A percentile compares a stretch with the other conserved stretches of the same genome.
phyloP scores from a whole-genome alignment of 2,888 invertebrate species.

The Tuta absoluta region DNA sequence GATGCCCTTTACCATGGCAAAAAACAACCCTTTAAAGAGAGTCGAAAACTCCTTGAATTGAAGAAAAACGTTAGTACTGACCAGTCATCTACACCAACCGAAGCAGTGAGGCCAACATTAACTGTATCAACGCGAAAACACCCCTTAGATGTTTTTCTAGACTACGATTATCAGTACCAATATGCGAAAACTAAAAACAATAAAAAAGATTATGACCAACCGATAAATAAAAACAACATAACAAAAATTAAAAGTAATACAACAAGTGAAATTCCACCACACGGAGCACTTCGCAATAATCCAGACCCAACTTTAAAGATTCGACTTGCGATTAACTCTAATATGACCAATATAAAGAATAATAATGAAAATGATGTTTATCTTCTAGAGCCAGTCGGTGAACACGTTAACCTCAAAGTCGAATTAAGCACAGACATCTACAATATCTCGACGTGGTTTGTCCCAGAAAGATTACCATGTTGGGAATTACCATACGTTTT shows the following conservation, averaged over 20 bases:
- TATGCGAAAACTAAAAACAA: not conserved
- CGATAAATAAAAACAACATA: not conserved
- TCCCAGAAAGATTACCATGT: conserved; percentile 63
- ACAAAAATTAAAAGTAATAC: too few species aligned
- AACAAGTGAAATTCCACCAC: not conserved
- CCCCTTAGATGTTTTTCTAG: conserved; percentile 25
- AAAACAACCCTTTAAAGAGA: conserved; percentile 6
- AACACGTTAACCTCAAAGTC: conserved; percentile 33
- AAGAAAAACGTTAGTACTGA: not conserved
- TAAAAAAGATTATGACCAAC: not conserved
- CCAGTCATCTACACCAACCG: not conserved
- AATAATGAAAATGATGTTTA: conserved; percentile 49
- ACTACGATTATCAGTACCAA: conserved; percentile 46
- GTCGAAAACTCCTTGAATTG: not conserved
- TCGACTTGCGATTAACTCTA: conserved; percentile 1
- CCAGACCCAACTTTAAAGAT: not conserved
- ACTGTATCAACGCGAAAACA: not conserved
- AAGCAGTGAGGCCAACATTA: not conserved
- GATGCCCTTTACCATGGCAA: conserved; percentile 1
- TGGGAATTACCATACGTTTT: conserved; percentile 67
- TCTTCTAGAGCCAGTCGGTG: conserved; percentile 57
- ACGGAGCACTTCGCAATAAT: not conserved
- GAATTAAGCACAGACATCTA: conserved; percentile 26
- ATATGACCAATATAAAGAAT: not conserved
- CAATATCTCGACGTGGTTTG: conserved; percentile 54